Conservation (phyloP, 1,140 invertebrate species). For the Orchestia grillus region DNA sequence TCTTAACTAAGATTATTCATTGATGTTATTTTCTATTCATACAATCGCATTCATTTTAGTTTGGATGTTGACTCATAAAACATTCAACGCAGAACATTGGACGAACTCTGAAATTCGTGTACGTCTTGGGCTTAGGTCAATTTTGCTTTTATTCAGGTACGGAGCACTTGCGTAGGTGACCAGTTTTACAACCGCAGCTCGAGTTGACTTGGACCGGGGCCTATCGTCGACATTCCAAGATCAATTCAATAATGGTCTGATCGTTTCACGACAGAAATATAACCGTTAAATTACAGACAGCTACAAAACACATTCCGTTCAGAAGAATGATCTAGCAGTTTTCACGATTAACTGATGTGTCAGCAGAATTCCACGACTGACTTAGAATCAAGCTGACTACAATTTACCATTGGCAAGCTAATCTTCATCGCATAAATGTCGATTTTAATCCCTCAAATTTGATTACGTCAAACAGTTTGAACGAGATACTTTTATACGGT, state of each 20-base stretch:
- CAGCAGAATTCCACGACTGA: background rate
- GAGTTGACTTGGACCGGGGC: background rate
- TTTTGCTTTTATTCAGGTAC: background rate
- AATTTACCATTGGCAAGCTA: background rate
- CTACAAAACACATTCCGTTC: background rate
- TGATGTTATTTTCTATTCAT: background rate
- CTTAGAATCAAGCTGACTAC: background rate
- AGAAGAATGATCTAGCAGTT: background rate
- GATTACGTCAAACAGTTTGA: background rate
- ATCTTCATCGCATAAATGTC: background rate
- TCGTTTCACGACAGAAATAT: background rate
- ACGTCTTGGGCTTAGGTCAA: background rate
- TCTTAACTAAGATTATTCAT: background rate
- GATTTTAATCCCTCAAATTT: background rate
- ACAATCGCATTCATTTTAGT: background rate
- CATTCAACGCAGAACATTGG: background rate
- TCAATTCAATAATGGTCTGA: background rate
- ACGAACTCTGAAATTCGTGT: background rate
- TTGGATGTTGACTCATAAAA: background rate
- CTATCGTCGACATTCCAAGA: background rate
- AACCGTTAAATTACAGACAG: background rate
- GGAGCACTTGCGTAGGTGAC: background rate
- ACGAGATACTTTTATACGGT: background rate
- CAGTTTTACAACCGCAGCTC: background rate
- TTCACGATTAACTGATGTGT: background rate